A percentile compares a stretch with the other conserved stretches of the same genome.
These are phyloP conservation scores for Idaea straminata DNA, from an alignment of 2,888 invertebrate species.

Conservation along the genomic window DNA sequence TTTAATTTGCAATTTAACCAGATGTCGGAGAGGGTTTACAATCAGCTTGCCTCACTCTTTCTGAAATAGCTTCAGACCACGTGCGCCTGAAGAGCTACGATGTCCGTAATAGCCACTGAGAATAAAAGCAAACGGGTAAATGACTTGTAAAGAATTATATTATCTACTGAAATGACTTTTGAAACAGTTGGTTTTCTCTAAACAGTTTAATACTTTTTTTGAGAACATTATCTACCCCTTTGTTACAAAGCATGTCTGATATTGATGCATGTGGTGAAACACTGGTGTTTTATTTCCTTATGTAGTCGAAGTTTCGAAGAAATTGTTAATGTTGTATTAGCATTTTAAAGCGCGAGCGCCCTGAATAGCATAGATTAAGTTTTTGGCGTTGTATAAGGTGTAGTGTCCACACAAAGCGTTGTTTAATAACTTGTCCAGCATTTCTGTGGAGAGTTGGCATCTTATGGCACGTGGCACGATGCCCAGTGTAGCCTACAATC, in stretches of 20 bases:
- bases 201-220: slow-evolving; percentile 20
- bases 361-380: too few species aligned
- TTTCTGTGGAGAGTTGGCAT: slow-evolving; percentile 19
- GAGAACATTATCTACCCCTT: slow-evolving; percentile 10
- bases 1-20: slow-evolving; percentile 61
- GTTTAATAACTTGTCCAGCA: slow-evolving; percentile 20
- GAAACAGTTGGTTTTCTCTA: slow-evolving; percentile 42
- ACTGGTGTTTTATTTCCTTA: slow-evolving; percentile 1
- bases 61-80: slow-evolving; percentile 41
- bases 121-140: slow-evolving; percentile 66
- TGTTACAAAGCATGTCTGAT: slow-evolving; percentile 4
- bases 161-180: slow-evolving; percentile 59
- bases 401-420: slow-evolving; percentile 12
- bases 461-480: slow-evolving; percentile 26
- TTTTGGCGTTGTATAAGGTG: not conserved
- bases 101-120: slow-evolving; percentile 59
- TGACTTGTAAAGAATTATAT: slow-evolving; percentile 68
- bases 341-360: too few species aligned
- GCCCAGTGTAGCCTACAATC: slow-evolving; percentile 15
- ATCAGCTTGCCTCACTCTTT: slow-evolving; percentile 31
- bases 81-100: slow-evolving; percentile 43
- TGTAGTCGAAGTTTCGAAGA: too few species aligned
- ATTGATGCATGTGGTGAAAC: not conserved
- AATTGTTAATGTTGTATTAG: too few species aligned
- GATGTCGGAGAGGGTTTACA: slow-evolving; percentile 45